Percentiles rank a stretch among this genome's conserved stretches.
phyloP scores from a whole-genome alignment of 2,797 vertebrate species.

The Hylomyscus alleni region DNA sequence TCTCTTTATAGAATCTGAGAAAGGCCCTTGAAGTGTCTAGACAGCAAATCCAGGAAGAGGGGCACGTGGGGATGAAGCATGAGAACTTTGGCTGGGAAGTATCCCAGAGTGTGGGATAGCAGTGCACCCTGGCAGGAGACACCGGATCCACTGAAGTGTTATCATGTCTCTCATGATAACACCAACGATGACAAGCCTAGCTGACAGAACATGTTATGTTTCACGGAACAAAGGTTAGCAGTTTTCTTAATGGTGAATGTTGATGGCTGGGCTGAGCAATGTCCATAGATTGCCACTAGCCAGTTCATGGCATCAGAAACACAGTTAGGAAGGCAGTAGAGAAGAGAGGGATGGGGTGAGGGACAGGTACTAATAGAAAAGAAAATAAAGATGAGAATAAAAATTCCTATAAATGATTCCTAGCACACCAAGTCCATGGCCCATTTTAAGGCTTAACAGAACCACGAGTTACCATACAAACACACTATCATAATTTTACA shows the following conservation, averaged over 20 bases:
- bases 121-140: not conserved
- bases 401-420: not conserved
- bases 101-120: not conserved
- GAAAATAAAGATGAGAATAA: not conserved
- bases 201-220: not conserved
- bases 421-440: not conserved
- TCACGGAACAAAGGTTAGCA: not conserved
- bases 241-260: not conserved
- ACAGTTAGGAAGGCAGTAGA: not conserved
- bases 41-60: not conserved
- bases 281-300: not conserved
- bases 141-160: not conserved
- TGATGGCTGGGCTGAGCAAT: not conserved
- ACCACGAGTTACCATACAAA: not conserved
- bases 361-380: not conserved
- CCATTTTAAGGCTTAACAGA: not conserved
- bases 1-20: conserved; percentile 1
- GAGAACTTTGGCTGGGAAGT: too few species aligned
- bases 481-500: not conserved
- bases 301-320: not conserved
- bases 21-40: not conserved
- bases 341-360: not conserved
- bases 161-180: not conserved
- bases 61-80: fast-evolving
- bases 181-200: not conserved